A percentile compares a stretch with the other conserved stretches of the same genome.
phyloP scores from a whole-genome alignment of 2,888 invertebrate species.

The Drosophila pseudotalamancana region DNA sequence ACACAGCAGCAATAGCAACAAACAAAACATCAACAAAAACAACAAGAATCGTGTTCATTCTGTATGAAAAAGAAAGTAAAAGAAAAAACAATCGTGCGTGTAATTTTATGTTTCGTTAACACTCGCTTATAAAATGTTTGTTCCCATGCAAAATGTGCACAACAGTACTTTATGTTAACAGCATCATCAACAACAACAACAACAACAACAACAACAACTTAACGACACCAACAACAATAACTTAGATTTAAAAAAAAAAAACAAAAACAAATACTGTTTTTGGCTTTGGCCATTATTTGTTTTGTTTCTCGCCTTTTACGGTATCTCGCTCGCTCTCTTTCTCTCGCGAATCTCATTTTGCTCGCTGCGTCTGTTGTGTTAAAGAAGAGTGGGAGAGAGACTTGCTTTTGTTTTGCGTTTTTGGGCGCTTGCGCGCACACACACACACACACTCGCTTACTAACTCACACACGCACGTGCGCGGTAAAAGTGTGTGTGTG shows the following conservation, averaged over 20 bases:
- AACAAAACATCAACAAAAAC: conserved; percentile 15
- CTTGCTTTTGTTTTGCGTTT: conserved; percentile 45
- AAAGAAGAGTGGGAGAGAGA: conserved; percentile 20
- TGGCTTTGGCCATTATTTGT: conserved; percentile 19
- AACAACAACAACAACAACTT: conserved; percentile 18
- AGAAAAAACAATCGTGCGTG: conserved; percentile 22
- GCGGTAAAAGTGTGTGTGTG: conserved; percentile 22
- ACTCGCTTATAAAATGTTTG: conserved; percentile 42
- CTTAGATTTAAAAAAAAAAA: conserved; percentile 31
- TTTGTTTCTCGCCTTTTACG: not conserved
- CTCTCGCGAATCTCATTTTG: not conserved
- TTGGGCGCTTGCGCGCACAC: conserved; percentile 24
- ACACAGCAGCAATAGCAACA: conserved; percentile 4
- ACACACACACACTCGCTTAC: conserved; percentile 15
- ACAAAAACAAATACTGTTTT: conserved; percentile 1
- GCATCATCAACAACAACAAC: conserved; percentile 5
- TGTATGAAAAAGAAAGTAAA: not conserved
- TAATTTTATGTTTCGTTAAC: conserved; percentile 18
- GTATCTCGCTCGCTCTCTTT: conserved; percentile 9
- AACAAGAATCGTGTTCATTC: conserved; percentile 30
- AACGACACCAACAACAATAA: conserved; percentile 41
- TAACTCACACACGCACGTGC: conserved; percentile 24
- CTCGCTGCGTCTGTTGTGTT: conserved; percentile 11
- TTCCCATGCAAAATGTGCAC: conserved; percentile 51
- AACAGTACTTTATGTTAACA: conserved; percentile 38